Conservation (phyloP, 2,797 vertebrate genomes). For the Epinephelus coioides region DNA sequence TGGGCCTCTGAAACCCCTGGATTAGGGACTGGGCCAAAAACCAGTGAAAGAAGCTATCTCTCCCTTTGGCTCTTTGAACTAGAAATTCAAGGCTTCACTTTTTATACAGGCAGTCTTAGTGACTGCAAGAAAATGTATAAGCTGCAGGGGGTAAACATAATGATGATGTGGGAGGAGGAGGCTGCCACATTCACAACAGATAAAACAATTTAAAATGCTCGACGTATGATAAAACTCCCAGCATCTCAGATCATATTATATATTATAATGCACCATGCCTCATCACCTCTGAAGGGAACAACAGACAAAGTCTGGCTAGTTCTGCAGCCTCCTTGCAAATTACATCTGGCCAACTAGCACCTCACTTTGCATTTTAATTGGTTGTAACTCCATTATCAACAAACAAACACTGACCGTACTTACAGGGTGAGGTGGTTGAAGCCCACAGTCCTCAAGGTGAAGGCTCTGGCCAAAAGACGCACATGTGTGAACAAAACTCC, state of each 20-base stretch:
- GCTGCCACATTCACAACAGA: constrained; percentile 30
- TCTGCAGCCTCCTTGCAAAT: constrained; percentile 58
- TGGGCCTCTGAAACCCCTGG: constrained; percentile 10
- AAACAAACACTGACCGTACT: constrained; percentile 74
- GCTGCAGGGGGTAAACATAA: constrained; percentile 48
- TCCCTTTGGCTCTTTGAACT: constrained; percentile 44
- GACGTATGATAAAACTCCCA: constrained; percentile 42
- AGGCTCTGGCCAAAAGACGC: constrained; percentile 94
- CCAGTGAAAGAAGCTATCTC: constrained; percentile 28
- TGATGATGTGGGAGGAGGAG: constrained; percentile 57
- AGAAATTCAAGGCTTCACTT: constrained; percentile 46
- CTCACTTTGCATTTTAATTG: constrained; percentile 71
- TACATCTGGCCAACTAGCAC: constrained; percentile 40
- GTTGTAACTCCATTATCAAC: constrained; percentile 38
- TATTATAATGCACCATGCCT: constrained; percentile 57
- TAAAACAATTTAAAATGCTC: constrained; percentile 52
- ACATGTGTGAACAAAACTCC: constrained; percentile 97
- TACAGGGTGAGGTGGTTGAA: constrained; percentile 99
- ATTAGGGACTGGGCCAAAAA: constrained; percentile 28
- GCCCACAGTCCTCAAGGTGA: constrained; percentile 97
- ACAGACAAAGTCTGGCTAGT: constrained; percentile 27
- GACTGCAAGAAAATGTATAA: constrained; percentile 13
- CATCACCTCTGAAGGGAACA: constrained; percentile 61
- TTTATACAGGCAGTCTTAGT: constrained; percentile 20
- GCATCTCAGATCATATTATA: constrained; percentile 60